Percentiles rank a stretch among this genome's conserved stretches.
These are phyloP conservation scores for Cephalopterus ornatus DNA, from an alignment of 2,113 vertebrate species.

Conservation along the genomic window DNA sequence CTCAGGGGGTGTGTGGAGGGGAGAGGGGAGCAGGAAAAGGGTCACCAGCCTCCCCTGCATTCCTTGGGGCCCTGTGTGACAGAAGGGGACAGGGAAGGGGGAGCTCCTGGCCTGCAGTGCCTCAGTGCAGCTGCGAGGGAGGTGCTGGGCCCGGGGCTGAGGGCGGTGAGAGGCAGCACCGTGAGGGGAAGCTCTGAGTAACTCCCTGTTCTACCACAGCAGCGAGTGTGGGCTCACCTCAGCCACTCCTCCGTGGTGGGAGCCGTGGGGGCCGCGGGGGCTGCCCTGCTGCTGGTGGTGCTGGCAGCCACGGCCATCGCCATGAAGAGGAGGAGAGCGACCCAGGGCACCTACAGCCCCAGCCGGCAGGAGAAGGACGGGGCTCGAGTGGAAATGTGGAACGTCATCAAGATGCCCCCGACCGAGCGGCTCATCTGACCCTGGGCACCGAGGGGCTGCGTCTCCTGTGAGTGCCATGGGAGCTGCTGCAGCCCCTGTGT, in stretches of 20 bases:
- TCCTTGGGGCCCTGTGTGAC: neutral
- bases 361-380: conserved; percentile 73
- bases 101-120: neutral
- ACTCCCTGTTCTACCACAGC: conserved; percentile 46
- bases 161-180: neutral
- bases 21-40: neutral
- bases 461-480: neutral
- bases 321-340: conserved; percentile 69
- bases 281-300: conserved; percentile 38
- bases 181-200: neutral
- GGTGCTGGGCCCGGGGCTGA: neutral
- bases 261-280: conserved; percentile 54
- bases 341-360: conserved; percentile 70
- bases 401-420: conserved; percentile 70
- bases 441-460: neutral
- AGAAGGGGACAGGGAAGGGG: neutral
- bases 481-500: neutral
- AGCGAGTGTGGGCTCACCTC: conserved; percentile 36
- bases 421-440: conserved; percentile 65
- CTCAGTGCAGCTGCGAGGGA: too few species aligned
- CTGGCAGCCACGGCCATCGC: neutral
- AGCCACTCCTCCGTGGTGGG: conserved; percentile 65
- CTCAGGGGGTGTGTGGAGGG: accelerated
- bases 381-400: conserved; percentile 71
- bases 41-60: neutral